A percentile compares a stretch with the other conserved stretches of the same genome.
These are phyloP conservation scores for Eurystomus glaucurus DNA, from an alignment of 2,797 vertebrate species.

Conservation along the genomic window DNA sequence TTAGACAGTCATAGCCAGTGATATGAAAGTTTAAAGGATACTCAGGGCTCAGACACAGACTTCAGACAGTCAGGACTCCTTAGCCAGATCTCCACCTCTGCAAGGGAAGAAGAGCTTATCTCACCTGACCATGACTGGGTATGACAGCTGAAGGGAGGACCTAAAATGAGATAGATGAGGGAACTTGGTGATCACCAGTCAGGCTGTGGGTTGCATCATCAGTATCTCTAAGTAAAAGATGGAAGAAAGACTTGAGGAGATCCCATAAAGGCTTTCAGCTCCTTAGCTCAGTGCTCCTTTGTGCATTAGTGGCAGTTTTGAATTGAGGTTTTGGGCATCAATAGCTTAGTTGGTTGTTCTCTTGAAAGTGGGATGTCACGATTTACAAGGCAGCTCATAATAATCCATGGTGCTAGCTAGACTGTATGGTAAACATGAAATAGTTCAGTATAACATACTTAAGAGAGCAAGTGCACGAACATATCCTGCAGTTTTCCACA, in stretches of 20 bases:
- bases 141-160: background rate
- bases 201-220: background rate
- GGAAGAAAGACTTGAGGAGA: background rate
- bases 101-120: background rate
- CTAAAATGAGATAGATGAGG: background rate
- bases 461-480: background rate
- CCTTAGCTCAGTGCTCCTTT: background rate
- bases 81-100: background rate
- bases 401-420: background rate
- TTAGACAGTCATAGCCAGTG: background rate
- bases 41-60: background rate
- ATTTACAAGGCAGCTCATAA: background rate
- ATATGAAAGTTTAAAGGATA: background rate
- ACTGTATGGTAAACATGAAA: background rate
- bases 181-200: background rate
- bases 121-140: background rate
- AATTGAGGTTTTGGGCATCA: background rate
- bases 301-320: fast-evolving
- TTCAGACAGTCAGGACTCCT: background rate
- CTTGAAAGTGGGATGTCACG: background rate
- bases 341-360: background rate
- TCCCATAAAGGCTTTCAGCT: background rate
- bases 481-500: background rate
- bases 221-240: background rate
- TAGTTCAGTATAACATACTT: background rate